These are phyloP conservation scores for Nothoprocta perdicaria DNA, from an alignment of 2,113 vertebrate species.

Conservation along the genomic window DNA sequence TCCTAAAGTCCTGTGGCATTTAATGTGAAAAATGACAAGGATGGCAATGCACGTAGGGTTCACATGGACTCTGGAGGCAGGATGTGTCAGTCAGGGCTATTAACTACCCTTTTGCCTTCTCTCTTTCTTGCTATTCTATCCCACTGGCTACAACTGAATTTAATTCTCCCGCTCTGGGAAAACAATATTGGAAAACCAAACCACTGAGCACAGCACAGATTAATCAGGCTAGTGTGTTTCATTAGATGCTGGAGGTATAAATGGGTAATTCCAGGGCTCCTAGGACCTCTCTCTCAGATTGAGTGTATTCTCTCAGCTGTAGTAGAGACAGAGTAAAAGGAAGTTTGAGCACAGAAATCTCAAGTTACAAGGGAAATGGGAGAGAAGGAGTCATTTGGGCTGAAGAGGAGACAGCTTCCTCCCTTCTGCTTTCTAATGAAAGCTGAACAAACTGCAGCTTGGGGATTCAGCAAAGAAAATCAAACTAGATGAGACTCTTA, in stretches of 20 bases:
- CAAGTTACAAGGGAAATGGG: background rate
- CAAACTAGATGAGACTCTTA: background rate
- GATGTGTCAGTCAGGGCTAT: background rate
- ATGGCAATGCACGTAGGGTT: background rate
- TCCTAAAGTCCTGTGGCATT: background rate
- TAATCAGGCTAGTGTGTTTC: background rate
- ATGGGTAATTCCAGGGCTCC: background rate
- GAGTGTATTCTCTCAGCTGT: background rate
- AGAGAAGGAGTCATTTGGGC: background rate
- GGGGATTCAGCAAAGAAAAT: background rate
- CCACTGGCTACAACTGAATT: background rate
- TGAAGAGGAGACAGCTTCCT: background rate
- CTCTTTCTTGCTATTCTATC: background rate
- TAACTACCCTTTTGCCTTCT: background rate
- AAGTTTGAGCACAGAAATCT: background rate
- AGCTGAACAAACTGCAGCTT: background rate
- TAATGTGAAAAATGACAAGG: background rate
- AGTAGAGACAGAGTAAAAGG: background rate
- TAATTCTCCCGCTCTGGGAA: background rate
- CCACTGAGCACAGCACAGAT: background rate
- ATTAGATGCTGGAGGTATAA: background rate
- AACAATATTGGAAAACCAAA: background rate
- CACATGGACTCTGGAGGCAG: background rate
- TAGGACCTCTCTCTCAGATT: background rate
- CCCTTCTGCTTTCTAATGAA: background rate